These are phyloP conservation scores for Psococerastis gibbosa DNA, from an alignment of 2,888 invertebrate species.

Conservation along the genomic window DNA sequence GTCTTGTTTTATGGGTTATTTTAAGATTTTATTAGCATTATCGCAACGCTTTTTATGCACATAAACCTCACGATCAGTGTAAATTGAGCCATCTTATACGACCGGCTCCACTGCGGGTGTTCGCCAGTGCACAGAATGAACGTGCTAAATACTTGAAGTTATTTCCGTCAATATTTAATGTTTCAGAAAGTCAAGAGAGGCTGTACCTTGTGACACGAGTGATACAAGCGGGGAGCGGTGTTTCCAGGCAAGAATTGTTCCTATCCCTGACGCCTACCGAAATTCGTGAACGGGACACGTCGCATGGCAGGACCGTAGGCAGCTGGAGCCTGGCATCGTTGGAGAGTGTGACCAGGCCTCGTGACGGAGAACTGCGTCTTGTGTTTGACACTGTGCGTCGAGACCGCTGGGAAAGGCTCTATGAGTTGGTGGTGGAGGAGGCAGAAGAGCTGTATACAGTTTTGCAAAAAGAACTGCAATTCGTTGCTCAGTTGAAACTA, in stretches of 20 bases:
- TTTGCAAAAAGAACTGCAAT: constrained; percentile 14
- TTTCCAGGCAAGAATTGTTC: constrained; percentile 23
- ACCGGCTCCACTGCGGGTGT: too few relatives aligned
- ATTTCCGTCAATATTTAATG: too few relatives aligned
- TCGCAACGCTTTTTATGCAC: too few relatives aligned
- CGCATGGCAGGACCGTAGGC: constrained; percentile 24
- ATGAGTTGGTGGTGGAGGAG: constrained; percentile 19
- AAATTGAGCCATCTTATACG: too few relatives aligned
- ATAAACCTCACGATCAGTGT: too few relatives aligned
- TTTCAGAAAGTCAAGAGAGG: too few relatives aligned
- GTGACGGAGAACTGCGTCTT: constrained; percentile 31
- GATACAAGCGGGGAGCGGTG: constrained; percentile 19
- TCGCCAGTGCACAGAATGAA: too few relatives aligned
- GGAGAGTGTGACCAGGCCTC: constrained; percentile 29
- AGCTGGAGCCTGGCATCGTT: constrained; percentile 34
- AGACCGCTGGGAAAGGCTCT: constrained; percentile 35
- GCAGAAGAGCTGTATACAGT: neutral
- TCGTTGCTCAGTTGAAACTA: constrained; percentile 24
- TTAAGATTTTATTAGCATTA: too few relatives aligned
- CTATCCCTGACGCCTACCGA: constrained; percentile 24
- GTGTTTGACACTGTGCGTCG: constrained; percentile 40
- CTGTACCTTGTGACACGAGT: neutral
- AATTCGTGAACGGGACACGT: constrained; percentile 23
- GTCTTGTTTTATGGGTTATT: too few relatives aligned
- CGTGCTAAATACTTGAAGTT: too few relatives aligned